Percentiles rank a stretch among this genome's conserved stretches.
phyloP scores from a whole-genome alignment of 2,888 invertebrate genomes.

The Cephonodes hylas region DNA sequence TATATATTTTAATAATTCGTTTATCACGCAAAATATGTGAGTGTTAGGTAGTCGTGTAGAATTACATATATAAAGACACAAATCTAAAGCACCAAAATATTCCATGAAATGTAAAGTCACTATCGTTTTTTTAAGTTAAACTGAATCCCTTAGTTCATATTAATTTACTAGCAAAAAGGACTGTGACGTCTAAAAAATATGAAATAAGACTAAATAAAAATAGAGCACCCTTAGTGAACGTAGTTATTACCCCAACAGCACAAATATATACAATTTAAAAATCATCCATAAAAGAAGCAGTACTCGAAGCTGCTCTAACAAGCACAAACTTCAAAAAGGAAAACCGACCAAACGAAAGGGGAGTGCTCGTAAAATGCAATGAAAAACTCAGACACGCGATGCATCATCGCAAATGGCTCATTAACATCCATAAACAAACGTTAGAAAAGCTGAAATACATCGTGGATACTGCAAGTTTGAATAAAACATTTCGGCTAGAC shows the following conservation, averaged over 20 bases:
- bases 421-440: slow-evolving; percentile 53
- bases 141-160: neutral
- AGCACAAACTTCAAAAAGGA: slow-evolving; percentile 18
- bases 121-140: too few relatives aligned
- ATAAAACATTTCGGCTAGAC: slow-evolving; percentile 59
- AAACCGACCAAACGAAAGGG: slow-evolving; percentile 15
- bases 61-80: too few relatives aligned
- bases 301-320: slow-evolving; percentile 18
- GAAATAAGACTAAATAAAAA: neutral
- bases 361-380: slow-evolving; percentile 16
- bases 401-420: slow-evolving; percentile 33
- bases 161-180: neutral
- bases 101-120: too few relatives aligned
- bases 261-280: slow-evolving; percentile 14
- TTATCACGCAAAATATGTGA: too few relatives aligned
- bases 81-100: too few relatives aligned
- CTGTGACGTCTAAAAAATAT: too few relatives aligned
- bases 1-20: too few relatives aligned
- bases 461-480: slow-evolving; percentile 48
- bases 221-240: neutral
- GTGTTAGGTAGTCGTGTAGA: too few relatives aligned
- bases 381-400: slow-evolving; percentile 31
- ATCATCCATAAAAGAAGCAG: slow-evolving; percentile 16
- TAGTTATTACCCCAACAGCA: slow-evolving; percentile 9
- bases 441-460: slow-evolving; percentile 35